Evolutionary conservation across 2,888 invertebrate genomes (phyloP), one percentile per base, ranked within the genome.

Genomic region (Drosophila mulleri): DNA sequence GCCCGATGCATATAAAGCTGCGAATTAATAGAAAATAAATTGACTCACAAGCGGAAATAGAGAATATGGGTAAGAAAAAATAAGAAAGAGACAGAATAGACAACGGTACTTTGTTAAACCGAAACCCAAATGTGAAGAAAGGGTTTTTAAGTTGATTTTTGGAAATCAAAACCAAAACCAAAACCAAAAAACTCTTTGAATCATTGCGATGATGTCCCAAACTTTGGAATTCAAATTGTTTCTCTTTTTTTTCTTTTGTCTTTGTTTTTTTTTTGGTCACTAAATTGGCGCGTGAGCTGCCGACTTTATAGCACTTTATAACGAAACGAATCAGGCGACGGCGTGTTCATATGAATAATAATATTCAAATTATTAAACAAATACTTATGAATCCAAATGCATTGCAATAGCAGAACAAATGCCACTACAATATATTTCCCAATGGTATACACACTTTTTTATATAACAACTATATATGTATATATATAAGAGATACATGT

Each of bases 261-360:
- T 9, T 44, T 8, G 47, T 18, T 9, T 20, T 8, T 50, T 47
- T 65, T 71, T 75, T 75, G 77, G 66, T 76, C 68, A 80, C 68
- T 68, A 75, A 71, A 82, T 77, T 45, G 68, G 78, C 71, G 78
- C 82, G 75, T 74, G 69, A 71, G 54, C 50, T 76, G 64, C 41
- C 70, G 71, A 44, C 66, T 87, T 86, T 83, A 82, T 84, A 44
- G 76, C 86, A 41, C 48, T 50, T 54, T 54, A 54, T 54, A 54
- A 41, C 39, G 54, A 42, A 71, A 66, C 29, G 65, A 67, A 75
- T 80, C 83, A 76, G 78, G 84, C 72, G 60, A 54, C 72, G 76
- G 52, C 72, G 76, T 72, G 62, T 69, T 73, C 70, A 72, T 87
- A 89, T 89, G 82, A 87, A 89, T 84, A 89, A 82, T 82, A 89